Evolutionary conservation across 2,113 vertebrate genomes (phyloP).

Genomic region (Odontophorus gujanensis): DNA sequence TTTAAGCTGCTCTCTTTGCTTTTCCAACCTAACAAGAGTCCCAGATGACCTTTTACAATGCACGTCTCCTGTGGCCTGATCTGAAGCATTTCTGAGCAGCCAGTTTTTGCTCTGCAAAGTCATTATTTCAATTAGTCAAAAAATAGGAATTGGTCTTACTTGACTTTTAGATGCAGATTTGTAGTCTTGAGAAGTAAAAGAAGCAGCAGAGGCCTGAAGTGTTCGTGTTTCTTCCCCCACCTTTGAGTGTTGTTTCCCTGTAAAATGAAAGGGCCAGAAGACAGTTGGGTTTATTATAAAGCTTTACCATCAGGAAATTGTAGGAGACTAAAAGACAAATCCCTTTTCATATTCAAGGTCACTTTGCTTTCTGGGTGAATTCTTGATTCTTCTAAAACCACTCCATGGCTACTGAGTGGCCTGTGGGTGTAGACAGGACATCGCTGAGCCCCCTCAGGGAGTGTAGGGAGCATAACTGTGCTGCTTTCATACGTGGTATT

Average conservation of each 20-base stretch:
- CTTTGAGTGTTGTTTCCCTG: not conserved
- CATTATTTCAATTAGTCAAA: not conserved
- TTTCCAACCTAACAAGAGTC: not conserved
- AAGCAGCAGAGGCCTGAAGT: not conserved
- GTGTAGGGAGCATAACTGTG: rapidly evolving
- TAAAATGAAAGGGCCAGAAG: not conserved
- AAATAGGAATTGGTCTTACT: not conserved
- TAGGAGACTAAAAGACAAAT: not conserved
- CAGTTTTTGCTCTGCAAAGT: not conserved
- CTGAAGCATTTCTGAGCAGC: not conserved
- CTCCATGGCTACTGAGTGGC: not conserved
- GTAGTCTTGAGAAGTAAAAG: not conserved
- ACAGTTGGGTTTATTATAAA: not conserved
- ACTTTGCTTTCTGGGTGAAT: not conserved
- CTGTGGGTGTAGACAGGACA: not conserved
- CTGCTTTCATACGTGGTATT: not conserved
- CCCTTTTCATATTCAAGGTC: not conserved
- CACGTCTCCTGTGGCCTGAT: not conserved
- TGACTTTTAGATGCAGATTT: not conserved
- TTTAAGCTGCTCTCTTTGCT: not conserved
- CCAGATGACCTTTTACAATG: not conserved
- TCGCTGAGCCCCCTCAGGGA: not conserved
- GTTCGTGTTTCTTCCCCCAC: not conserved
- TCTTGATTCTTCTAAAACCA: not conserved
- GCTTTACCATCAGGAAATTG: not conserved